phyloP scores from a whole-genome alignment of 2,888 invertebrate species.

The Machimus atricapillus region DNA sequence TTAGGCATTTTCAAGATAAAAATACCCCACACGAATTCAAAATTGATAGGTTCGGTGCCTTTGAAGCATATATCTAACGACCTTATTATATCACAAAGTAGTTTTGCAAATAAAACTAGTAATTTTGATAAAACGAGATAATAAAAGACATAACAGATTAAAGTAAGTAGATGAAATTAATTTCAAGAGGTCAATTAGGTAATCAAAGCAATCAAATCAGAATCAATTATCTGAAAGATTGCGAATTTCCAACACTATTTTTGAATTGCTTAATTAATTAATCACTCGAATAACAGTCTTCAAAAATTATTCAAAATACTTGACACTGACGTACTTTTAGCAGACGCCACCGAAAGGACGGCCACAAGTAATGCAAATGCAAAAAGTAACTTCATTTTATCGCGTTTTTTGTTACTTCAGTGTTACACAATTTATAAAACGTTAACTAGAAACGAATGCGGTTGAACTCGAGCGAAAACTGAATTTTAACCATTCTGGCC shows the following conservation, averaged over 20 bases:
- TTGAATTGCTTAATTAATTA: neutral
- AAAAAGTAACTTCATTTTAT: neutral
- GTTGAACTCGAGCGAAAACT: neutral
- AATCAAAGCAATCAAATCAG: neutral
- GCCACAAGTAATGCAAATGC: neutral
- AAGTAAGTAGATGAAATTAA: neutral
- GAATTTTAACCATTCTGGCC: neutral
- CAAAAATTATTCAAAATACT: neutral
- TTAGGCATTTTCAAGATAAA: no score
- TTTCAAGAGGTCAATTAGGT: neutral
- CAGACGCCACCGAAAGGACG: neutral
- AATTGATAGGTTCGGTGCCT: no score
- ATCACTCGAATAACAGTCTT: neutral
- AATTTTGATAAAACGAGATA: neutral
- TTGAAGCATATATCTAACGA: no score
- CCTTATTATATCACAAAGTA: neutral
- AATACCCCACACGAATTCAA: no score
- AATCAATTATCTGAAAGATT: neutral
- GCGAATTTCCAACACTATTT: neutral
- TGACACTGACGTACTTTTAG: neutral
- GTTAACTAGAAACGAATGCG: neutral
- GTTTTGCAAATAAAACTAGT: neutral
- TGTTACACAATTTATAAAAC: neutral
- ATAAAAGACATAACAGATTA: neutral
- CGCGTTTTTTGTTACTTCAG: neutral